Percentiles rank a stretch among this genome's conserved stretches.
phyloP scores from a whole-genome alignment of 1,140 invertebrate genomes.

The Drosophila bifasciata region DNA sequence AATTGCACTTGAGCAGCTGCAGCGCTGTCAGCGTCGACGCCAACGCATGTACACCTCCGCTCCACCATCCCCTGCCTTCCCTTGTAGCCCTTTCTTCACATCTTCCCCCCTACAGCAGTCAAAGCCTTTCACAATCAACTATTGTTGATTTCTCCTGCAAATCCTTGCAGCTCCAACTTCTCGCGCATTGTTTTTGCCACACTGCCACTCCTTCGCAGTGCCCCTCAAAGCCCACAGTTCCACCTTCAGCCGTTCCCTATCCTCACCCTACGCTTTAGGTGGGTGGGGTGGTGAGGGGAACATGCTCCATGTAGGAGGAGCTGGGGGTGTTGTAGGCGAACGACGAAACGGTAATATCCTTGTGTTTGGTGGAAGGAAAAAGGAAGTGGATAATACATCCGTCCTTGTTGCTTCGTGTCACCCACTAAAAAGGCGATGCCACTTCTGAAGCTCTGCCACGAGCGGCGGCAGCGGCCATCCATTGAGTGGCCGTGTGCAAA shows the following conservation, averaged over 20 bases:
- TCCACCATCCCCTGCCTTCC: neutral
- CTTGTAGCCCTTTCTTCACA: slow-evolving; percentile 1
- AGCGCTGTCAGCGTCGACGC: slow-evolving; percentile 44
- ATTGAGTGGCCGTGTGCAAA: slow-evolving; percentile 38
- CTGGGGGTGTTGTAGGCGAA: slow-evolving; percentile 59
- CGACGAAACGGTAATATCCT: slow-evolving; percentile 84
- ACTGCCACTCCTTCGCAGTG: neutral
- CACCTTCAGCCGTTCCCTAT: slow-evolving; percentile 7
- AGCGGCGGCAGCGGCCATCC: slow-evolving; percentile 28
- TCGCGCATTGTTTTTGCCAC: slow-evolving; percentile 48
- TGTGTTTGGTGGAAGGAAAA: slow-evolving; percentile 85
- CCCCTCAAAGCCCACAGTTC: neutral
- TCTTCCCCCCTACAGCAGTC: slow-evolving; percentile 31
- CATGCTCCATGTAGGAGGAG: neutral
- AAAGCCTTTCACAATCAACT: slow-evolving; percentile 62
- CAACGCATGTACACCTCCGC: slow-evolving; percentile 40
- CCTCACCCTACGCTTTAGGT: neutral
- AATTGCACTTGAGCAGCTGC: slow-evolving; percentile 74
- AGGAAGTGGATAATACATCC: slow-evolving; percentile 85
- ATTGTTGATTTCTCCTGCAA: slow-evolving; percentile 53
- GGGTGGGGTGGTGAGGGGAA: neutral
- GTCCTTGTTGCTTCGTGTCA: slow-evolving; percentile 84
- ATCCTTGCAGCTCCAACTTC: slow-evolving; percentile 40
- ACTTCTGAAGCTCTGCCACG: slow-evolving; percentile 60
- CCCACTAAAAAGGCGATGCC: slow-evolving; percentile 83